Base-by-base conservation (phyloP, 2,797 vertebrate species). In the Notolepis coatsorum region DNA sequence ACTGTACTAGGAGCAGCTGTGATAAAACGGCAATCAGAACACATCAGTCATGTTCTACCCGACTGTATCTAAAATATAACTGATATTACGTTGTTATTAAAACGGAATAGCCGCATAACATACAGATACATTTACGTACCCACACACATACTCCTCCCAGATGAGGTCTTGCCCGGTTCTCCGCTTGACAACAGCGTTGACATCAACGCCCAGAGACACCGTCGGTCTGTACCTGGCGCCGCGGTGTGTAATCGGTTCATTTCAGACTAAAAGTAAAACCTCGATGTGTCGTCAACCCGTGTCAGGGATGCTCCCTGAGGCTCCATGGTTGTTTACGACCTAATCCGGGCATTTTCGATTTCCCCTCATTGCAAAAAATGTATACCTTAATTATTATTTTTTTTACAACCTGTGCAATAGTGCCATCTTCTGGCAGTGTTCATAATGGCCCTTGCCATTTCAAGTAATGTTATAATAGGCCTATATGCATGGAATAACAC, bases 341-440 rank as follows among this genome's bases (percentile, higher is more conserved):
- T 48, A n/a, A 79, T 83, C 79, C 82, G 75, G 77, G 73, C 62
- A 61, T 72, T 74, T 71, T 48, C 60, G 28, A 27, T 53, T 31
- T 41, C 25, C 25, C 50, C 56, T 76, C 71, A 5, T 8, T 28
- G 65, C 39, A 65, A 63, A 65, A 63, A 49, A 46, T 12, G 24
- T 23, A 41, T 57, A 7, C 41, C 64, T 45, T 55, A 21, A 30
- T 37, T 43, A 8, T 61, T 20, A n/a, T 66, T 15, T 51, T 2
- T 56, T 27, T 47, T 0, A 18, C 6, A 12, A 2, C 2, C 47
- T 7, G 68, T 66, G 13, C 61, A 46, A 80, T 52, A 72, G 64
- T 68, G 87, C 84, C 82, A 77, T 70, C 86, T 88, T 0, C 61
- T 41, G 89, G 86, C 69, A 66, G 72, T 64, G 71, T 47, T 25